These are phyloP conservation scores for Eidolon helvum DNA, from an alignment of 2,113 vertebrate genomes.

Conservation along the genomic window DNA sequence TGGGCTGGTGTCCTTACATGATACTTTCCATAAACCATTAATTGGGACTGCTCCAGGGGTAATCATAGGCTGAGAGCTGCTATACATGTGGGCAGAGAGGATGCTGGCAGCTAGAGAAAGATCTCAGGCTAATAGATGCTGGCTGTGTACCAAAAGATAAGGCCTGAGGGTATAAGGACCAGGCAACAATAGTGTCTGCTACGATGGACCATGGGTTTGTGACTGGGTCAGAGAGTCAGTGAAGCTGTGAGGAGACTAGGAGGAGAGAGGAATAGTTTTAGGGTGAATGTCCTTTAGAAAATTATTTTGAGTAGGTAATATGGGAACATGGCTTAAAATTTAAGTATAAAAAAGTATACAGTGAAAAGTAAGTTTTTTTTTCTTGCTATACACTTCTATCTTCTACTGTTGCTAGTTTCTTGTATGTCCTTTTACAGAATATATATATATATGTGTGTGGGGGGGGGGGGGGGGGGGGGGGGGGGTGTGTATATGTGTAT, in stretches of 20 bases:
- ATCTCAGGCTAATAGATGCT: background rate
- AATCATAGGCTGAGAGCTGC: background rate
- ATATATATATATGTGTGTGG: background rate
- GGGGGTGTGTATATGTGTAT: no score
- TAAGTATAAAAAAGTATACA: background rate
- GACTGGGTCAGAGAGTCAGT: background rate
- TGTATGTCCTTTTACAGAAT: background rate
- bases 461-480: no score
- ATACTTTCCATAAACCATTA: background rate
- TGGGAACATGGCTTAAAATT: background rate
- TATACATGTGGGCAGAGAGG: background rate
- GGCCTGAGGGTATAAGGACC: background rate
- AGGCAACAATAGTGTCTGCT: background rate
- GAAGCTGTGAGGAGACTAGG: background rate
- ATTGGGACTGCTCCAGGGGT: background rate
- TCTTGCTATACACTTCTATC: background rate
- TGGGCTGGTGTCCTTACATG: background rate
- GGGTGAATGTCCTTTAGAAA: background rate
- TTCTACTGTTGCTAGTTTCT: background rate
- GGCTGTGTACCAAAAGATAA: background rate
- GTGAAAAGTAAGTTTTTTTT: background rate
- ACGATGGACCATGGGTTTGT: background rate
- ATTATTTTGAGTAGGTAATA: background rate
- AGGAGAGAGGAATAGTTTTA: background rate
- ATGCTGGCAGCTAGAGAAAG: background rate